Evolutionary conservation across 2,888 invertebrate species (phyloP), one percentile per base, ranked within the genome.

Genomic region (Parapristionchus giblindavisi): DNA sequence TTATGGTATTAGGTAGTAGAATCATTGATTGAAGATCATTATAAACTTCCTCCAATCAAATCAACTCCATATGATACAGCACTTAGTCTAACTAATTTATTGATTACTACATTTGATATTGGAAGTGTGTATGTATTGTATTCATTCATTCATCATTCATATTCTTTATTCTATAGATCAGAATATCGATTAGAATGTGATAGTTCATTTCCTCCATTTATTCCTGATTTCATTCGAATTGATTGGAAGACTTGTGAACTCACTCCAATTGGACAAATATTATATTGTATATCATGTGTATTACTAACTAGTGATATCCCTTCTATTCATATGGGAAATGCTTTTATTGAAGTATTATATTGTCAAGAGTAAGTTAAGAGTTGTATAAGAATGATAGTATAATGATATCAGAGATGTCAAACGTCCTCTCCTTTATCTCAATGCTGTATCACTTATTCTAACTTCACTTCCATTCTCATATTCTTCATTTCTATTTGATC

Each of bases 401-500:
- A n/a, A n/a, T n/a, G n/a, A n/a, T n/a, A n/a, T 29, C 61, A 73
- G 73, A n/a, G 29, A 43, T 3, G 5, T 73, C 34, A 21, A 77
- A 1, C 80, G 83, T 29, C 87, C 86, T 8, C 82, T 84, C 75
- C 82, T 84, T 56, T 78, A 79, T 2, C 73, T 87, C 43, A 87
- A 87, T 72, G 80, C 85, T 34, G 77, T 86, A 17, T 83, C 84
- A 3, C 76, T 84, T 5, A 61, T 87, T 29, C 77, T 87, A n/a
- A 85, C 84, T 0, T 81, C 85, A 1, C 79, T 87, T 21, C 87
- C 87, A 8, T 63, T 68, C 21, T 75, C 79, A 0, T 83, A 77
- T 65, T 65, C 56, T 38, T 4, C 24, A 6, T 60, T 63, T 27
- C 60, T 75, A n/a, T 65, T 66, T 51, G 40, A 68, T 24, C 68